These are phyloP conservation scores for Athripsodes cinereus DNA, from an alignment of 2,888 invertebrate species.

Conservation along the genomic window DNA sequence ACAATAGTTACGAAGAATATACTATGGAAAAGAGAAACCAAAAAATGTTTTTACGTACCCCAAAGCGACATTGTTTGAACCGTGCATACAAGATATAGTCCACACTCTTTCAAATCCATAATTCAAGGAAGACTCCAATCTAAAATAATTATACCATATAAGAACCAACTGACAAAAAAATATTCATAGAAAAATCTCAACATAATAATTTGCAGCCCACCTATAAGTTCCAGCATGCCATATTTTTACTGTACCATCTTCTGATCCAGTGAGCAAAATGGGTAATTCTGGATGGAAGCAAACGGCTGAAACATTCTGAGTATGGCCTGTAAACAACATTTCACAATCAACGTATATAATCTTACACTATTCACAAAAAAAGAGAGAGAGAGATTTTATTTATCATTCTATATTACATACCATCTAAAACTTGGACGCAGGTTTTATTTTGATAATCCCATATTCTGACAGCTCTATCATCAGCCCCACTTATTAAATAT, in stretches of 20 bases:
- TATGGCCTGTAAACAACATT: constrained; percentile 60
- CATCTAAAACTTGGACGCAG: constrained; percentile 95
- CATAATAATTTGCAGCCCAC: constrained; percentile 7
- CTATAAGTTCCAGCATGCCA: constrained; percentile 98
- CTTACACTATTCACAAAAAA: too few relatives aligned
- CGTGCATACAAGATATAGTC: constrained; percentile 89
- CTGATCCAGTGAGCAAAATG: constrained; percentile 93
- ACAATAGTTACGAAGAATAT: not conserved
- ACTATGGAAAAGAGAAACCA: not conserved
- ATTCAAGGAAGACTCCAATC: constrained; percentile 92
- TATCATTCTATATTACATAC: constrained; percentile 33
- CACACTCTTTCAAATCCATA: constrained; percentile 98
- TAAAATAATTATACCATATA: constrained; percentile 29
- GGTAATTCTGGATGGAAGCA: constrained; percentile 98
- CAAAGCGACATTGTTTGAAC: constrained; percentile 93
- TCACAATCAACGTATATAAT: not conserved
- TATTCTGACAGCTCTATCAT: constrained; percentile 95
- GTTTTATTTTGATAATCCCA: constrained; percentile 99
- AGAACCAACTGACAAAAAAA: too few relatives aligned
- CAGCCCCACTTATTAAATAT: constrained; percentile 97
- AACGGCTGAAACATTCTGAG: constrained; percentile 92
- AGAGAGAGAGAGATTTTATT: too few relatives aligned
- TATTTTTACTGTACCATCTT: constrained; percentile 94
- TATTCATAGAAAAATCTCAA: not conserved
- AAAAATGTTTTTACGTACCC: constrained; percentile 50